These are phyloP conservation scores for Drepana falcataria DNA, from an alignment of 2,888 invertebrate species.

Conservation along the genomic window DNA sequence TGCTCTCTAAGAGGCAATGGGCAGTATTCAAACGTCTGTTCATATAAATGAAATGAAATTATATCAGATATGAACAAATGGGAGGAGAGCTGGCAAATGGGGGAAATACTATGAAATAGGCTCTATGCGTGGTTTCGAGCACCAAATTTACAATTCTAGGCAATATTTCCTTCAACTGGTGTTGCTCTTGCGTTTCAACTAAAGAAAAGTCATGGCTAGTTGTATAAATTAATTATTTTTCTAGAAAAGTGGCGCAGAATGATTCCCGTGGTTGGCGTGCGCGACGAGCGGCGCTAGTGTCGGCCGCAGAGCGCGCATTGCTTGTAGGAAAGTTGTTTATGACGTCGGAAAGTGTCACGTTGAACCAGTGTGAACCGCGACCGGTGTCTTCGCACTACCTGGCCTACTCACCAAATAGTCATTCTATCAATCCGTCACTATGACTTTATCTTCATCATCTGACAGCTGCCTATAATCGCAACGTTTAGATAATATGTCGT, in stretches of 20 bases:
- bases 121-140: too few species aligned
- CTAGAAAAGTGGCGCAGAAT: conserved; percentile 64
- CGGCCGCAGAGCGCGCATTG: conserved; percentile 62
- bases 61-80: too few species aligned
- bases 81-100: too few species aligned
- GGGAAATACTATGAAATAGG: too few species aligned
- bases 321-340: conserved; percentile 78
- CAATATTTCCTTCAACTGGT: neutral
- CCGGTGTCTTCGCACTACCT: conserved; percentile 65
- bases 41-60: too few species aligned
- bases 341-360: conserved; percentile 77
- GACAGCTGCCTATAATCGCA: conserved; percentile 42
- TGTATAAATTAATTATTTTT: conserved; percentile 54
- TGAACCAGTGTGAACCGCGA: conserved; percentile 76
- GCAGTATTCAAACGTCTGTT: too few species aligned
- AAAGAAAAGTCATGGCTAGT: conserved; percentile 51
- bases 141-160: too few species aligned
- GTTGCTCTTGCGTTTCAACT: conserved; percentile 30
- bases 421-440: conserved; percentile 74
- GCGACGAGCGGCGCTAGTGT: conserved; percentile 44
- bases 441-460: conserved; percentile 65
- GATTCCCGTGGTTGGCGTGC: conserved; percentile 44
- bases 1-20: too few species aligned
- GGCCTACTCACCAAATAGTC: conserved; percentile 76
- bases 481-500: conserved; percentile 36